phyloP scores from a whole-genome alignment of 2,888 invertebrate genomes.

The Lymantria monacha region DNA sequence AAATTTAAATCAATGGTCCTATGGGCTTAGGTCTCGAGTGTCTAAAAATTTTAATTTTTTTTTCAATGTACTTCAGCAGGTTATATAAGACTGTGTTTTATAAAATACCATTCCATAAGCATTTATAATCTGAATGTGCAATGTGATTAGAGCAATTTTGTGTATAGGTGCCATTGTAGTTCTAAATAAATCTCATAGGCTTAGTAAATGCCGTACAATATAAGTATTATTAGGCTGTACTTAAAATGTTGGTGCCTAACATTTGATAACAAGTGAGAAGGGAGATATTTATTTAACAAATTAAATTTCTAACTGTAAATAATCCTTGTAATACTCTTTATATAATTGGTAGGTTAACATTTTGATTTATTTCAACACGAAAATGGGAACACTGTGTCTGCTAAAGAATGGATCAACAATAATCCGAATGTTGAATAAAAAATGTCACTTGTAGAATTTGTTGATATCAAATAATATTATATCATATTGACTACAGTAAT shows the following conservation, averaged over 20 bases:
- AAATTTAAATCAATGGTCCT: too few species aligned
- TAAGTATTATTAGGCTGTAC: slow-evolving; percentile 57
- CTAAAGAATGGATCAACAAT: too few species aligned
- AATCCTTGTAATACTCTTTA: slow-evolving; percentile 1
- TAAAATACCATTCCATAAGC: slow-evolving; percentile 54
- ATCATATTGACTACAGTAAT: too few species aligned
- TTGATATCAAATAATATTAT: too few species aligned
- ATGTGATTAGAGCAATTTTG: slow-evolving; percentile 14
- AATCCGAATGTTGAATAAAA: too few species aligned
- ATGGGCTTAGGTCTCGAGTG: too few species aligned
- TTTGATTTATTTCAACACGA: too few species aligned
- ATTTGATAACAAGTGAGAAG: slow-evolving; percentile 22
- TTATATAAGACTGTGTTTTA: slow-evolving; percentile 41
- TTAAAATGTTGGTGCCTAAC: slow-evolving; percentile 47
- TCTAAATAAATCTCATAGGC: slow-evolving; percentile 5
- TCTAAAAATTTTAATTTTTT: too few species aligned
- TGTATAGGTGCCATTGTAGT: slow-evolving; percentile 47
- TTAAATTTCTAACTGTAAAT: slow-evolving; percentile 18
- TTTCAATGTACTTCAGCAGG: too few species aligned
- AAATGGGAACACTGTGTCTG: too few species aligned
- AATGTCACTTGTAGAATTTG: too few species aligned
- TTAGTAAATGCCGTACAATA: slow-evolving; percentile 33
- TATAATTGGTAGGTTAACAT: too few species aligned
- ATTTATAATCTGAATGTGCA: slow-evolving; percentile 35
- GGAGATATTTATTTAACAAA: slow-evolving; percentile 21